Conservation (phyloP, 2,113 vertebrate species). For the Rhabdomys dilectus region DNA sequence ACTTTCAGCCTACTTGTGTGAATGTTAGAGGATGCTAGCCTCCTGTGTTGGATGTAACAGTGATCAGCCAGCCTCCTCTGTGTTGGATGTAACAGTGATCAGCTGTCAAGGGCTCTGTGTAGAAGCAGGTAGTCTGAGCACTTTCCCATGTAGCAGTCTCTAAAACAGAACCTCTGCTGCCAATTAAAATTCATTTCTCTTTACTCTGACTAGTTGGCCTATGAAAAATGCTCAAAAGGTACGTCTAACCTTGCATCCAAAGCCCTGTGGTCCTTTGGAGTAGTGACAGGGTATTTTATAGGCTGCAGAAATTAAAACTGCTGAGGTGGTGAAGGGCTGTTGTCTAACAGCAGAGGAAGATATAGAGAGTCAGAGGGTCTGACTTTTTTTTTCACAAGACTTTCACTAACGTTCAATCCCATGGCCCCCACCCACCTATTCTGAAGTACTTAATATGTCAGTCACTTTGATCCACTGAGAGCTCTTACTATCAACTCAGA, state of each 20-base stretch:
- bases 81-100: conserved; percentile 26
- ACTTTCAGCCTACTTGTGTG: not conserved
- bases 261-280: not conserved
- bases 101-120: not conserved
- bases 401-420: conserved; percentile 11
- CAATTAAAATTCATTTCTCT: not conserved
- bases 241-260: not conserved
- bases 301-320: conserved; percentile 30
- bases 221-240: not conserved
- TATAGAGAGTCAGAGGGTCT: not conserved
- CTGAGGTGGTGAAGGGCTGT: not conserved
- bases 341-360: not conserved
- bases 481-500: conserved; percentile 20
- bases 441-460: conserved; percentile 12
- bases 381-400: not conserved
- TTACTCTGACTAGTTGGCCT: conserved; percentile 14
- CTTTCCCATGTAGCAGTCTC: not conserved
- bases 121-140: not conserved
- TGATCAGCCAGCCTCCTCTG: not conserved
- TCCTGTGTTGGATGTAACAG: conserved; percentile 31
- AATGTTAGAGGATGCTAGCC: not conserved
- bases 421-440: too few species aligned
- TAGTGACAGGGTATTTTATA: not conserved
- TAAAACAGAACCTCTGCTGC: not conserved
- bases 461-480: conserved; percentile 50